Percentiles rank a stretch among this genome's conserved stretches.
Evolutionary conservation across 2,888 invertebrate genomes (phyloP).

Genomic region (Phania funesta): DNA sequence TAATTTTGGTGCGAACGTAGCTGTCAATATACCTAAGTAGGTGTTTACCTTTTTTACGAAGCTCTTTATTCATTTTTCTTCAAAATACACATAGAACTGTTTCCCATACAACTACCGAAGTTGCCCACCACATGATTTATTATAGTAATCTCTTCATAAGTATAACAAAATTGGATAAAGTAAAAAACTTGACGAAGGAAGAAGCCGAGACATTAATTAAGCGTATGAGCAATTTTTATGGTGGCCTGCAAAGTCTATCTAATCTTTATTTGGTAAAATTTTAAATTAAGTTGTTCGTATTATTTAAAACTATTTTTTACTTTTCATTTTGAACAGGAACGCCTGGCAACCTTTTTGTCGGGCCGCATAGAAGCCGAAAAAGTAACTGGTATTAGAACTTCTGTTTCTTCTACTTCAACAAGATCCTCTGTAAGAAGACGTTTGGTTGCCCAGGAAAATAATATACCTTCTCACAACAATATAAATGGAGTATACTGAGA

Average conservation of each 20-base stretch:
- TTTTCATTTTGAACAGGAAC: constrained; percentile 81
- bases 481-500: constrained; percentile 80
- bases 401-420: constrained; percentile 76
- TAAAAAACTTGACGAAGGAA: constrained; percentile 81
- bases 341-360: constrained; percentile 84
- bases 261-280: constrained; percentile 75
- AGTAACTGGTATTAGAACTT: constrained; percentile 78
- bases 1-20: constrained; percentile 84
- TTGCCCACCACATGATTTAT: constrained; percentile 83
- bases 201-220: constrained; percentile 81
- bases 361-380: constrained; percentile 85
- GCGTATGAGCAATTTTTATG: constrained; percentile 75
- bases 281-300: neutral
- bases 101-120: constrained; percentile 81
- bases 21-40: constrained; percentile 84
- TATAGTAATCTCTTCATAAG: constrained; percentile 85
- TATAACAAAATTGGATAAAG: constrained; percentile 84
- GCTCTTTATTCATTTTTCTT: neutral
- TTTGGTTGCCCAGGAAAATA: constrained; percentile 77
- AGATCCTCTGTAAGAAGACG: constrained; percentile 78
- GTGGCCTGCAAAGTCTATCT: constrained; percentile 74
- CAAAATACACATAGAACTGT: constrained; percentile 80
- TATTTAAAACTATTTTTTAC: neutral
- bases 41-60: neutral
- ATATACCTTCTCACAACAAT: constrained; percentile 77